Evolutionary conservation across 2,797 vertebrate genomes (phyloP).

Genomic region (Cuculus canorus): DNA sequence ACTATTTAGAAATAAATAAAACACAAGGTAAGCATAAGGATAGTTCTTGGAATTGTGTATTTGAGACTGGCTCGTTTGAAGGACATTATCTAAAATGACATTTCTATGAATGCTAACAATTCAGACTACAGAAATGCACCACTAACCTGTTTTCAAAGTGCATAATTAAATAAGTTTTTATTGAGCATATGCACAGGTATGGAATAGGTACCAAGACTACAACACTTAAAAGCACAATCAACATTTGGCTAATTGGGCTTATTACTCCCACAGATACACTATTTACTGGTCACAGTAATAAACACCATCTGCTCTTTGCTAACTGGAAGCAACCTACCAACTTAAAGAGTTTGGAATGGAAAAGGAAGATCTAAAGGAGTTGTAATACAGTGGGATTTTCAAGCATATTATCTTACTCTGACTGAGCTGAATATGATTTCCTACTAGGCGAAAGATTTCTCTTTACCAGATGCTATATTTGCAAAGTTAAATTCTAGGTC

Average conservation of each 20-base stretch:
- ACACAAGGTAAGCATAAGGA: background rate
- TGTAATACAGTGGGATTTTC: background rate
- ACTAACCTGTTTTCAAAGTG: background rate
- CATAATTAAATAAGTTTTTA: background rate
- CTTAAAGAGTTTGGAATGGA: background rate
- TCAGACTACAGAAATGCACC: background rate
- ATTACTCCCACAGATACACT: slow-evolving; percentile 41
- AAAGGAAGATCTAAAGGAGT: background rate
- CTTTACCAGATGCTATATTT: background rate
- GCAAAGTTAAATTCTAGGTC: background rate
- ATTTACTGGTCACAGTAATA: slow-evolving; percentile 37
- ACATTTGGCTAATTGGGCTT: slow-evolving; percentile 49
- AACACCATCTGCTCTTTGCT: slow-evolving; percentile 62
- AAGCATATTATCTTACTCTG: background rate
- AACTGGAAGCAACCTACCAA: slow-evolving; percentile 29
- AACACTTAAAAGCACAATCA: slow-evolving; percentile 40
- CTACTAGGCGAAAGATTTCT: background rate
- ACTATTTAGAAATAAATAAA: background rate
- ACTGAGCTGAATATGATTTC: background rate
- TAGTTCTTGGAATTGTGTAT: background rate
- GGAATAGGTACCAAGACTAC: slow-evolving; percentile 9
- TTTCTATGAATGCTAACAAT: background rate
- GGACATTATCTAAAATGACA: background rate
- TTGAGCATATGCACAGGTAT: slow-evolving; percentile 5
- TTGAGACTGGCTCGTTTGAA: background rate